These are phyloP conservation scores for Pelvicachromis taeniatus DNA, from an alignment of 2,113 vertebrate genomes.

Conservation along the genomic window DNA sequence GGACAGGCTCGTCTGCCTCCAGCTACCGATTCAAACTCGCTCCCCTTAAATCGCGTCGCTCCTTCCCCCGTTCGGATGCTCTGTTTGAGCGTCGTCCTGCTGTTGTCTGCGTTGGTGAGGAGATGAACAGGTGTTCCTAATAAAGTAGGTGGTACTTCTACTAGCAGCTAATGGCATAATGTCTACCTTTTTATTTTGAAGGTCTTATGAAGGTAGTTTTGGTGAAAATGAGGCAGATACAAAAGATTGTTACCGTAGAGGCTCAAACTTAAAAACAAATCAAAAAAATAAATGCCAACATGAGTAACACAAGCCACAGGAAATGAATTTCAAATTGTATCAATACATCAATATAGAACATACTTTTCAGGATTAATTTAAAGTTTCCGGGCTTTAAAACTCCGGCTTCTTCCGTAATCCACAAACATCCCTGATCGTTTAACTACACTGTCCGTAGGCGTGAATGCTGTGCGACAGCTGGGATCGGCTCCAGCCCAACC, in stretches of 20 bases:
- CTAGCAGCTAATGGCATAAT: not conserved
- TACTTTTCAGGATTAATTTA: no score
- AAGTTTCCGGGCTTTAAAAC: no score
- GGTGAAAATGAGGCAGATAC: not conserved
- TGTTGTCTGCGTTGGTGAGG: not conserved
- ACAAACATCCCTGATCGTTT: not conserved
- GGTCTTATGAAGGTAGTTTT: not conserved
- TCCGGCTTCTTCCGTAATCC: not conserved
- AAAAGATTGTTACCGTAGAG: rapidly evolving
- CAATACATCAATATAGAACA: not conserved
- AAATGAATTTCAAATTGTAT: not conserved
- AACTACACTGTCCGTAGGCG: not conserved
- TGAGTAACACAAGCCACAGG: not conserved
- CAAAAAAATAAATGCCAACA: no score
- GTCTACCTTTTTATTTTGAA: not conserved
- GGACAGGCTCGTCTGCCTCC: rapidly evolving
- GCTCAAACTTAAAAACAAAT: no score
- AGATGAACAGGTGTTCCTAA: not conserved
- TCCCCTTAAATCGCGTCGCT: not conserved
- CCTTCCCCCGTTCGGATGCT: not conserved
- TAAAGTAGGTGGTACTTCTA: not conserved
- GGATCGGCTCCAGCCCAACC: not conserved
- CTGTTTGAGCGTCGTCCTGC: rapidly evolving
- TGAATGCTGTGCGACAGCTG: rapidly evolving
- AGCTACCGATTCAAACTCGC: not conserved